phyloP scores from a whole-genome alignment of 2,113 vertebrate genomes.

The Octodon degus region DNA sequence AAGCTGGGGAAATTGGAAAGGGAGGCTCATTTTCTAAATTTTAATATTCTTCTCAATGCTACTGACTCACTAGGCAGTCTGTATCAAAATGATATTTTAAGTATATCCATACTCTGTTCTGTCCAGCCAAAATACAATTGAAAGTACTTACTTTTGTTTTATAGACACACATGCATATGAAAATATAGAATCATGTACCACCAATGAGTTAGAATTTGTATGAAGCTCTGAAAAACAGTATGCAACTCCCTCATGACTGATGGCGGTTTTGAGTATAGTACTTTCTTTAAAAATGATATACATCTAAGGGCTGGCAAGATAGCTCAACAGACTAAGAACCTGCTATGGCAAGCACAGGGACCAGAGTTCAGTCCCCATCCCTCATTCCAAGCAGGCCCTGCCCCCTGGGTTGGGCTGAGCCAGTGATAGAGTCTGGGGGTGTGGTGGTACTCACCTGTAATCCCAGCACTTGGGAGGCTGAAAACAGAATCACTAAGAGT shows the following conservation, averaged over 20 bases:
- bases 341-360: too few relatives aligned
- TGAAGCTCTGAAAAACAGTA: not conserved
- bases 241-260: not conserved
- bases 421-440: too few relatives aligned
- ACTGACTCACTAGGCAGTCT: not conserved
- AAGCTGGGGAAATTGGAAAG: not conserved
- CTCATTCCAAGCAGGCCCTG: too few relatives aligned
- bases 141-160: not conserved
- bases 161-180: not conserved
- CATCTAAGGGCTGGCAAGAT: not conserved
- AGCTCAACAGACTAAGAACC: too few relatives aligned
- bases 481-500: too few relatives aligned
- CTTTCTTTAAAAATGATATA: not conserved
- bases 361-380: too few relatives aligned
- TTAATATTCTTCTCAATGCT: not conserved
- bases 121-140: not conserved
- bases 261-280: not conserved
- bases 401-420: too few relatives aligned
- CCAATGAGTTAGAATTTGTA: not conserved
- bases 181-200: not conserved
- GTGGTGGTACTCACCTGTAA: too few relatives aligned
- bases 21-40: not conserved
- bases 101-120: not conserved
- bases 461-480: too few relatives aligned
- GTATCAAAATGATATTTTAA: constrained; percentile 3